phyloP scores from a whole-genome alignment of 2,113 vertebrate species.

The Acanthochromis polyacanthus region DNA sequence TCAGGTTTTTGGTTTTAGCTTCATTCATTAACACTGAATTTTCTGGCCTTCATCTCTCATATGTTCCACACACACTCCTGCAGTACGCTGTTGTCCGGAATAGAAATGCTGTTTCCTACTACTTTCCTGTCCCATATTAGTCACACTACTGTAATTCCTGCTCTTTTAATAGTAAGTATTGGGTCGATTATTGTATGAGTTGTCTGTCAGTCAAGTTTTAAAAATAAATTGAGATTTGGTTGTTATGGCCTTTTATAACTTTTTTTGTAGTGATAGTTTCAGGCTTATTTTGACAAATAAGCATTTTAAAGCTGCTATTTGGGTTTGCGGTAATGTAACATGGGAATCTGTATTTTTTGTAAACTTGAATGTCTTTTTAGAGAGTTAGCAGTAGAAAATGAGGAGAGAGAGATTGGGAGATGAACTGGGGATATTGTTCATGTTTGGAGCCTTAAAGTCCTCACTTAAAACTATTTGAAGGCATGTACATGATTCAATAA shows the following conservation, averaged over 20 bases:
- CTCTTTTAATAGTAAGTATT: too few species aligned
- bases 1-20: neutral
- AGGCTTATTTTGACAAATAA: too few species aligned
- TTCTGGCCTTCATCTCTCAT: neutral
- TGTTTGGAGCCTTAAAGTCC: neutral
- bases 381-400: neutral
- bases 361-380: neutral
- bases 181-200: too few species aligned
- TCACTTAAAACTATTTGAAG: neutral
- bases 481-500: neutral
- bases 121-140: too few species aligned
- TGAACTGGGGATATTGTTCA: neutral
- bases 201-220: too few species aligned
- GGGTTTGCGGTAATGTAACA: neutral
- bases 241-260: too few species aligned
- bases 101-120: neutral
- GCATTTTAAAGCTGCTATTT: neutral
- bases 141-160: too few species aligned
- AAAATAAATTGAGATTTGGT: too few species aligned
- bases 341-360: neutral
- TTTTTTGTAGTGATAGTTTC: too few species aligned
- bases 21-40: neutral
- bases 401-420: neutral
- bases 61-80: neutral
- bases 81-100: neutral